Base-by-base conservation (phyloP, 2,888 invertebrate species). In the Colostygia pectinataria region DNA sequence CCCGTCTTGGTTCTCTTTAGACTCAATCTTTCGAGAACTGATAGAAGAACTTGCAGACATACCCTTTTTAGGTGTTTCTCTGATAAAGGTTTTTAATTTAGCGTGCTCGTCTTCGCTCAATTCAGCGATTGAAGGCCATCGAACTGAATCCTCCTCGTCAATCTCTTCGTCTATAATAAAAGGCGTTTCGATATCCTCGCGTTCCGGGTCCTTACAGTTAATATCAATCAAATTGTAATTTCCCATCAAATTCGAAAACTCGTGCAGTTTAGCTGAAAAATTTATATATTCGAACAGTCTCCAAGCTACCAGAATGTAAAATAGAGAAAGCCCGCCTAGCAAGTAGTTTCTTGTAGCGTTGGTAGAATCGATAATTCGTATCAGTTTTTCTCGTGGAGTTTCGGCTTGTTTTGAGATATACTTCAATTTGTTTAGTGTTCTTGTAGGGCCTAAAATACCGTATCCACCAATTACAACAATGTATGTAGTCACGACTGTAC, bases 231-330 rank as follows among this genome's bases (percentile, higher is more conserved):
- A 53, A 53, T 82, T 65, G 57, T 80, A 84, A 48, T 79, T 66
- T 48, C 65, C 73, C 80, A 85, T 83, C 43, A 83, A 63, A 60
- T 77, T 66, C 4, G 77, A 77, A 52, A 86, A 81, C 53, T 86
- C 83, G 13, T 76, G 66, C 14, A 85, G 68, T 59, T 81, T 86
- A 1, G 83, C 83, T 64, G 84, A 77, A 72, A 85, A 85, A 45
- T 58, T 63, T 8, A 85, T 62, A 58, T 68, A 77, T 29, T 85
- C 84, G 38, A 73, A 53, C 34, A 85, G 52, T 57, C 87, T 76
- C 59, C 76, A 66, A 12, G 59, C 64, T 0, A 83, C 73, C 1
- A 86, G 52, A 1, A 77, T 13, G 29, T 76, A 80, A 59, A 85
- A 83, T 27, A 88, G 48, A 4, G 85, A 84, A 38, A 86, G 73